phyloP scores from a whole-genome alignment of 2,888 invertebrate genomes.

The Drosophila incognita region DNA sequence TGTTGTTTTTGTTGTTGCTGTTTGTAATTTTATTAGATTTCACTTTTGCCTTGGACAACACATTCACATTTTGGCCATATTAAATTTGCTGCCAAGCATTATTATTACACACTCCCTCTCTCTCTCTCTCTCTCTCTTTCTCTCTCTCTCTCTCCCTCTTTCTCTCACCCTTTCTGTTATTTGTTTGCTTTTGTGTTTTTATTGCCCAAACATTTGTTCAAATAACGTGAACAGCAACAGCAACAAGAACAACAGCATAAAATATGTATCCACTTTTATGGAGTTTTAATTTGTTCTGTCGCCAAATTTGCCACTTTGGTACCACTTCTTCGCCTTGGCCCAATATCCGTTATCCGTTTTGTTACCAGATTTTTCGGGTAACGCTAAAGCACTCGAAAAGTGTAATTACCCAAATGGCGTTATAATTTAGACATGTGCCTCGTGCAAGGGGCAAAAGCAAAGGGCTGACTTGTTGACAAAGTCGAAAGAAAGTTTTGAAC shows the following conservation, averaged over 20 bases:
- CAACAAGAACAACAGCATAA: slow-evolving; percentile 53
- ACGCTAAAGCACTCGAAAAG: slow-evolving; percentile 69
- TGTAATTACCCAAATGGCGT: slow-evolving; percentile 77
- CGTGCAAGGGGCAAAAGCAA: neutral
- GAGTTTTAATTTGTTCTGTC: slow-evolving; percentile 79
- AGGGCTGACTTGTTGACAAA: slow-evolving; percentile 17
- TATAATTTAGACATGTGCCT: slow-evolving; percentile 67
- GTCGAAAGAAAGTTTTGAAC: slow-evolving; percentile 31
- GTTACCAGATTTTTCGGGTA: slow-evolving; percentile 43
- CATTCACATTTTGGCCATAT: slow-evolving; percentile 50
- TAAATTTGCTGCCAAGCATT: slow-evolving; percentile 62
- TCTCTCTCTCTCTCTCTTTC: slow-evolving; percentile 6
- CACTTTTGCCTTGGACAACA: slow-evolving; percentile 37
- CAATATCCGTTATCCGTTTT: slow-evolving; percentile 57
- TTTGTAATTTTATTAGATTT: slow-evolving; percentile 74
- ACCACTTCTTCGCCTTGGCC: slow-evolving; percentile 35
- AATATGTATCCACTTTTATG: slow-evolving; percentile 77
- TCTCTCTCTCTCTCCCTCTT: neutral
- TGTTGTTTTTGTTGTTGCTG: slow-evolving; percentile 33
- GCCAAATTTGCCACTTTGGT: slow-evolving; percentile 58
- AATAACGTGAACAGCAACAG: slow-evolving; percentile 57
- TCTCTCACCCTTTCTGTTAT: slow-evolving; percentile 20
- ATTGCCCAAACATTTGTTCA: slow-evolving; percentile 73
- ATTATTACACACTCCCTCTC: slow-evolving; percentile 46
- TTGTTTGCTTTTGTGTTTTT: slow-evolving; percentile 54